These are phyloP conservation scores for Forbesichthys papilliferus DNA, from an alignment of 2,113 vertebrate species.

Conservation along the genomic window DNA sequence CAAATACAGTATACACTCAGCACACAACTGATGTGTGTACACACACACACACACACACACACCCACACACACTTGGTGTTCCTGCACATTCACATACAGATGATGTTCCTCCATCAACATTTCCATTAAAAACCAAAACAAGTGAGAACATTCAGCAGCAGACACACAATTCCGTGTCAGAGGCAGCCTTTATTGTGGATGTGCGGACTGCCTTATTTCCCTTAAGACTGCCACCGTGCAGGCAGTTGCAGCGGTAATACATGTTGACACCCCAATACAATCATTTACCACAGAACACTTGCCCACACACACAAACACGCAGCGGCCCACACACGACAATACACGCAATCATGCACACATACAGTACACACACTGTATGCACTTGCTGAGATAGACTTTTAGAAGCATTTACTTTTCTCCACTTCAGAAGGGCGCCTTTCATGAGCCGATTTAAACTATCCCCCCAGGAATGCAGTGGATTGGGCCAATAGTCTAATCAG, in stretches of 20 bases:
- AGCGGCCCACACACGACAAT: slow-evolving; percentile 3
- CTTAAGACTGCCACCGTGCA: slow-evolving; percentile 52
- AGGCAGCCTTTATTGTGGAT: slow-evolving; percentile 36
- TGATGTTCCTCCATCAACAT: slow-evolving; percentile 15
- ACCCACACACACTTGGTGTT: neutral
- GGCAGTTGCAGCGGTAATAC: slow-evolving; percentile 65
- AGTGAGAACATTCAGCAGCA: slow-evolving; percentile 24
- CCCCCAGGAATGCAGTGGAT: slow-evolving; percentile 32
- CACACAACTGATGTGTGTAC: neutral
- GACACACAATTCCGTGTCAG: slow-evolving; percentile 38
- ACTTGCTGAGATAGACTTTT: neutral
- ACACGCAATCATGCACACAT: slow-evolving; percentile 7
- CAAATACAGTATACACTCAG: slow-evolving; percentile 13
- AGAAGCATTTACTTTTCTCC: slow-evolving; percentile 14
- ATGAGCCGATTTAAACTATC: slow-evolving; percentile 49
- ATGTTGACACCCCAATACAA: slow-evolving; percentile 55
- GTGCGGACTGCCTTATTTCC: slow-evolving; percentile 67
- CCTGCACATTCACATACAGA: slow-evolving; percentile 7
- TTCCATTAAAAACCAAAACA: slow-evolving; percentile 17
- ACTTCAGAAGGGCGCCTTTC: slow-evolving; percentile 42
- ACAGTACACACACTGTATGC: slow-evolving; percentile 9
- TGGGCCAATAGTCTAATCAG: slow-evolving; percentile 36
- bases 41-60: slow-evolving; percentile 2
- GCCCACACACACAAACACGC: slow-evolving; percentile 26
- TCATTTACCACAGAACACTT: slow-evolving; percentile 42